phyloP scores from a whole-genome alignment of 2,113 vertebrate genomes.

The Spea multiplicata region DNA sequence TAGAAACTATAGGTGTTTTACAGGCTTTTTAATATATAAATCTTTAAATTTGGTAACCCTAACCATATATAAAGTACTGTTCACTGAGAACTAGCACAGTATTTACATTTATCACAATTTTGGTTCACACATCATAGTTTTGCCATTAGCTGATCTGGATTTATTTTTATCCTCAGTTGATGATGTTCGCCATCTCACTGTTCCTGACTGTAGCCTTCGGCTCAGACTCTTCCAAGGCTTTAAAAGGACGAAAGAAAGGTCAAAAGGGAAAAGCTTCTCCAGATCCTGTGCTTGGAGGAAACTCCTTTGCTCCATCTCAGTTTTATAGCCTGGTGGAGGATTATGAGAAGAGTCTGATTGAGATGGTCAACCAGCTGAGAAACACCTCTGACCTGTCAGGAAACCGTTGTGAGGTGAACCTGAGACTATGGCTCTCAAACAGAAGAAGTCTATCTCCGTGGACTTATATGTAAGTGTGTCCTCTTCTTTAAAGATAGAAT shows the following conservation, averaged over 20 bases:
- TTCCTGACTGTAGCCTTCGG: slow-evolving; percentile 5
- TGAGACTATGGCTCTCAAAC: slow-evolving; percentile 81
- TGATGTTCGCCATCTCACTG: slow-evolving; percentile 24
- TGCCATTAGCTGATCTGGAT: background rate
- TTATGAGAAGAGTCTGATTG: slow-evolving; percentile 72
- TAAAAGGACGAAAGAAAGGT: slow-evolving; percentile 55
- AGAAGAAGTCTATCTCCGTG: slow-evolving; percentile 77
- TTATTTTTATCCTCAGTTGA: slow-evolving; percentile 10
- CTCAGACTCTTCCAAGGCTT: slow-evolving; percentile 22
- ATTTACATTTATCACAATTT: no score
- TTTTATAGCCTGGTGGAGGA: slow-evolving; percentile 68
- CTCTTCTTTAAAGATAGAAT: background rate
- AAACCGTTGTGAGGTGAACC: slow-evolving; percentile 75
- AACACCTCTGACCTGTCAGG: slow-evolving; percentile 67
- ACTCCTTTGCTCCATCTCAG: slow-evolving; percentile 34
- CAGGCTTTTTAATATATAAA: no score
- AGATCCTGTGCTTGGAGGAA: slow-evolving; percentile 55
- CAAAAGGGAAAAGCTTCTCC: slow-evolving; percentile 47
- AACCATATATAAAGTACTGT: no score
- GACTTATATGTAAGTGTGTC: slow-evolving; percentile 72
- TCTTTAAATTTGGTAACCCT: no score
- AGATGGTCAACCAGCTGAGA: slow-evolving; percentile 75
- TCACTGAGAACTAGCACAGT: no score
- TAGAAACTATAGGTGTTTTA: no score
- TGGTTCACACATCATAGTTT: no score